Base-by-base conservation (phyloP, 2,888 invertebrate species). In the Phorcus lineatus region DNA sequence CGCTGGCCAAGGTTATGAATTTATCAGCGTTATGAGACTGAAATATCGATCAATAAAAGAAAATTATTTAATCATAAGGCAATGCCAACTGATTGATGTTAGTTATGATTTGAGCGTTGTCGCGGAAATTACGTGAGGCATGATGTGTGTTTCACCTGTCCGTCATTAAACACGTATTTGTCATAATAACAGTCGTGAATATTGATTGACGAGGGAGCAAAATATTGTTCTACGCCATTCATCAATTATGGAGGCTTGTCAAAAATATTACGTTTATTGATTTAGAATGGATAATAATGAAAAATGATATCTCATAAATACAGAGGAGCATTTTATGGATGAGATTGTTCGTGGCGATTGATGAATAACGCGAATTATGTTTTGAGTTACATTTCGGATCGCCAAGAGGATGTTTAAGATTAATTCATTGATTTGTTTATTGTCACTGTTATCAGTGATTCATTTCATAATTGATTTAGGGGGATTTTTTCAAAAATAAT, bases 81-180 rank as follows among this genome's bases (percentile, higher is more conserved):
- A 17, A 70, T 70, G 16, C 6, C 9, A 40, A 36, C 36, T 70
- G 70, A 70, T 70, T 70, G 70, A 70, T 70, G 70, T 70, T 40
- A 40, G 70, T 70, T 70, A 70, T 70, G 70, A 70, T 36, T 36
- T n/a, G 70, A 70, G 36, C 70, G 36, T 70, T 36, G 40, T 70
- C 70, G 40, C 70, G 70, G 70, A 70, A 70, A 70, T 70, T 31
- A 31, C 70, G 36, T 11, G 13, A 13, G 16, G 11, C 11, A 36
- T 19, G 70, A 31, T 19, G 40, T 13, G 36, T 40, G 36, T 70
- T 31, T 36, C 70, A 70, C 70, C 70, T 70, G 70, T 24, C 36
- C 40, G n/a, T 70, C 70, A 70, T 70, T 36, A 70, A 31, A 70
- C 70, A 70, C 70, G 70, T 36, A 70, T 70, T 70, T 70, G 70